Conservation (phyloP, 2,888 invertebrate genomes). For the Platycnemis pennipes region DNA sequence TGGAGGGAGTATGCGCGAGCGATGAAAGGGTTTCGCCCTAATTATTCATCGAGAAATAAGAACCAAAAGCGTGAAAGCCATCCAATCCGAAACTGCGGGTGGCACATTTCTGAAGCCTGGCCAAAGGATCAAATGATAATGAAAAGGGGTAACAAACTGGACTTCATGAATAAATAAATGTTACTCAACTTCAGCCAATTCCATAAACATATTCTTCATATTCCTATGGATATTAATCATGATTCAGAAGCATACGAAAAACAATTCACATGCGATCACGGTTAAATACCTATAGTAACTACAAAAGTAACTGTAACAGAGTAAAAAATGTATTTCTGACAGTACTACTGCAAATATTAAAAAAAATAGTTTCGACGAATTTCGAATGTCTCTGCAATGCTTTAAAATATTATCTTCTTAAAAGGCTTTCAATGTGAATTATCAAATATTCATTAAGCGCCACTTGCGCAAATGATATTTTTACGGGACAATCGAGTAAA, state of each 20-base stretch:
- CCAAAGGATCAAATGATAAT: background rate
- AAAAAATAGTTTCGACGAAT: too few species aligned
- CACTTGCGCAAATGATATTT: too few species aligned
- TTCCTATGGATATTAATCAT: background rate
- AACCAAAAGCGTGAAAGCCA: slow-evolving; percentile 31
- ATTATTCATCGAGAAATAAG: slow-evolving; percentile 5
- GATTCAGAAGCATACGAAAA: background rate
- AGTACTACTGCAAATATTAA: too few species aligned
- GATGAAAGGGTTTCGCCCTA: slow-evolving; percentile 26
- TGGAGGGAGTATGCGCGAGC: background rate
- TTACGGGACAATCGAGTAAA: too few species aligned
- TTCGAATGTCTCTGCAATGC: too few species aligned
- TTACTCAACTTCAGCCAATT: background rate
- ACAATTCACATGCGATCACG: too few species aligned
- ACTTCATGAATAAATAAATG: background rate
- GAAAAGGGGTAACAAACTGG: background rate
- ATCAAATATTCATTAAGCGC: too few species aligned
- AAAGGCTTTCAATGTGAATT: too few species aligned
- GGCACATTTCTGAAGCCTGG: background rate
- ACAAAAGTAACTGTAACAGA: too few species aligned
- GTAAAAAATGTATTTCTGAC: too few species aligned
- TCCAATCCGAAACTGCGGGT: background rate
- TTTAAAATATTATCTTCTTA: too few species aligned
- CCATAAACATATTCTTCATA: background rate
- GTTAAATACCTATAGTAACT: too few species aligned